These are phyloP conservation scores for Enhydra lutris DNA, from an alignment of 2,113 vertebrate genomes.

Conservation along the genomic window DNA sequence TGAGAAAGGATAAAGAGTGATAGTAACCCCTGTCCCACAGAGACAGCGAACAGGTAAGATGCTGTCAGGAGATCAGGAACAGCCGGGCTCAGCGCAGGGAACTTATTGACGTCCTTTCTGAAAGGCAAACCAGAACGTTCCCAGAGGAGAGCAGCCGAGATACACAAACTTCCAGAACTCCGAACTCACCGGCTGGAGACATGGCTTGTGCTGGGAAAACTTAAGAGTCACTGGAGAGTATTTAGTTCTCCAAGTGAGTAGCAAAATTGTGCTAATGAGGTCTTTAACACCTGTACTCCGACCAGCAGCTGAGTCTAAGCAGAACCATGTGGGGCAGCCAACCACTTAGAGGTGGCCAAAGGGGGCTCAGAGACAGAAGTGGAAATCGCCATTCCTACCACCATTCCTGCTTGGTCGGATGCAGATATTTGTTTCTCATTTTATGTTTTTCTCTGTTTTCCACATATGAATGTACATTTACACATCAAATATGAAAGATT, in stretches of 20 bases:
- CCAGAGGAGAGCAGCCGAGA: not conserved
- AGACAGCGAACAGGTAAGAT: not conserved
- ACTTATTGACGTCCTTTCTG: not conserved
- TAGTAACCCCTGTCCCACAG: not conserved
- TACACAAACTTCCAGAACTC: not conserved
- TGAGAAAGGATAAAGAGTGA: not conserved
- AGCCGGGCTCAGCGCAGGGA: not conserved
- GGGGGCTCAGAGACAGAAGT: not conserved
- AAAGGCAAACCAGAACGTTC: not conserved
- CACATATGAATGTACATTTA: not conserved
- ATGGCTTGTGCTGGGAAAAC: not conserved
- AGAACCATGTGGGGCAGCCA: not conserved
- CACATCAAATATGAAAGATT: not conserved
- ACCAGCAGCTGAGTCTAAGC: not conserved
- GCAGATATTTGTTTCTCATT: not conserved
- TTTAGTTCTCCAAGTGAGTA: constrained; percentile 26
- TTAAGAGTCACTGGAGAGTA: constrained; percentile 34
- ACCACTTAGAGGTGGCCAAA: not conserved
- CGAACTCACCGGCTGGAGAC: not conserved
- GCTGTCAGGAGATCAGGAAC: not conserved
- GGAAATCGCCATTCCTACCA: not conserved
- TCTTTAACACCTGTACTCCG: constrained; percentile 34
- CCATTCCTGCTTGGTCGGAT: not conserved
- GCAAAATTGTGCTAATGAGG: constrained; percentile 39
- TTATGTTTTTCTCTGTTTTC: not conserved